Evolutionary conservation across 2,888 invertebrate genomes (phyloP).

Genomic region (Alloscopus bannaensis): DNA sequence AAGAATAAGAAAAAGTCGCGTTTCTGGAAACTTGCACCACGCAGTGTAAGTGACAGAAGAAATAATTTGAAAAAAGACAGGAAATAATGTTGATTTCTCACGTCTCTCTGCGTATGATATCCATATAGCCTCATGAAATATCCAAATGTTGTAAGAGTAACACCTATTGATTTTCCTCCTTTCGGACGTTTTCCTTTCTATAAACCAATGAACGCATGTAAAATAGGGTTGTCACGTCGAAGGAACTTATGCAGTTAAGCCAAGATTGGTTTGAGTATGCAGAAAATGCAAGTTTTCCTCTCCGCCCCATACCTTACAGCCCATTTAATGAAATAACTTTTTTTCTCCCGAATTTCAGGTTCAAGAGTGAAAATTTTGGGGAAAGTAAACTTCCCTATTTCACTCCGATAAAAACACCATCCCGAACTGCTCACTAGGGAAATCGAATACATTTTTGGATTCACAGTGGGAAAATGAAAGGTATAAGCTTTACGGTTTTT

Average conservation of each 20-base stretch:
- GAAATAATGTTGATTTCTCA: slow-evolving; percentile 60
- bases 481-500: not conserved
- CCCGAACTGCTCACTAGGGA: slow-evolving; percentile 51
- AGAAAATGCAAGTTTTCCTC: not conserved
- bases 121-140: too few relatives aligned
- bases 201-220: not conserved
- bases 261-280: not conserved
- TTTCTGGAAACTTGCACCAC: slow-evolving; percentile 16
- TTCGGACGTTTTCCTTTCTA: not conserved
- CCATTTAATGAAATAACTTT: too few relatives aligned
- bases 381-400: slow-evolving; percentile 46
- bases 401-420: slow-evolving; percentile 48
- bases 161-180: not conserved
- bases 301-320: not conserved
- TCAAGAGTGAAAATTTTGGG: not conserved
- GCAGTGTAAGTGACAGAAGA: slow-evolving; percentile 52
- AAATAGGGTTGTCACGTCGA: not conserved
- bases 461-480: slow-evolving; percentile 37
- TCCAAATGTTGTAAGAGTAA: not conserved
- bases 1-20: slow-evolving; percentile 43
- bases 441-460: slow-evolving; percentile 54
- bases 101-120: slow-evolving; percentile 45
- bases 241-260: not conserved
- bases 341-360: not conserved
- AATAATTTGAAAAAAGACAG: slow-evolving; percentile 56